phyloP scores from a whole-genome alignment of 2,888 invertebrate genomes.

The Mayetiola destructor region DNA sequence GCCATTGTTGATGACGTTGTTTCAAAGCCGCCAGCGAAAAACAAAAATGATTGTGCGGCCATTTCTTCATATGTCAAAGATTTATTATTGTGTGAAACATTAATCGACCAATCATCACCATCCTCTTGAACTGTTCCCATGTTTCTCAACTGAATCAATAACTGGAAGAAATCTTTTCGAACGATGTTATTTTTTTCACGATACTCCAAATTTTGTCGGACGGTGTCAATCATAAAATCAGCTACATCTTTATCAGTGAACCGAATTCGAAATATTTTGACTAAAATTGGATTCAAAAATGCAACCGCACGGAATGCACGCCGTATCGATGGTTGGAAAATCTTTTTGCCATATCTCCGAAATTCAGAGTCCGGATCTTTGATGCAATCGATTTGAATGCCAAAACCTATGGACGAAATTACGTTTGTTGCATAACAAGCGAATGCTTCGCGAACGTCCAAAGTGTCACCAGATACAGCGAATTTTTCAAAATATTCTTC shows the following conservation, averaged over 20 bases:
- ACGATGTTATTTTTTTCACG: slow-evolving; percentile 9
- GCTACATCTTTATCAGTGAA: slow-evolving; percentile 5
- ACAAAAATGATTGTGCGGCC: slow-evolving; percentile 4
- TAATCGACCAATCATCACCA: neutral
- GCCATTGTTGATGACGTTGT: slow-evolving; percentile 46
- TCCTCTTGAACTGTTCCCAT: neutral
- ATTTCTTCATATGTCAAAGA: neutral
- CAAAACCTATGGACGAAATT: slow-evolving; percentile 29
- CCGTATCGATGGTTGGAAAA: slow-evolving; percentile 20
- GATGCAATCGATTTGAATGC: slow-evolving; percentile 24
- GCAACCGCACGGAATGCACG: slow-evolving; percentile 13
- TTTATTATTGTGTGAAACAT: neutral
- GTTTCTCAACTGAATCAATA: slow-evolving; percentile 10
- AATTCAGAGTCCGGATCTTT: slow-evolving; percentile 23
- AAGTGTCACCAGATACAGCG: slow-evolving; percentile 26
- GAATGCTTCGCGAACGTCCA: slow-evolving; percentile 32
- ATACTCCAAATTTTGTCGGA: slow-evolving; percentile 4
- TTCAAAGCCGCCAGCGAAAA: slow-evolving; percentile 28
- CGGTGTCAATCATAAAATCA: slow-evolving; percentile 1
- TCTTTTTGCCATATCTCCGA: slow-evolving; percentile 21
- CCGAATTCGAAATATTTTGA: neutral
- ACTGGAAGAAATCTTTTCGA: slow-evolving; percentile 13
- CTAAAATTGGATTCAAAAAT: neutral
- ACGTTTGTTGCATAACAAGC: slow-evolving; percentile 29
- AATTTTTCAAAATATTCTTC: slow-evolving; percentile 30